Evolutionary conservation across 2,888 invertebrate genomes (phyloP), one percentile per base, ranked within the genome.

Genomic region (Platycheirus albimanus): DNA sequence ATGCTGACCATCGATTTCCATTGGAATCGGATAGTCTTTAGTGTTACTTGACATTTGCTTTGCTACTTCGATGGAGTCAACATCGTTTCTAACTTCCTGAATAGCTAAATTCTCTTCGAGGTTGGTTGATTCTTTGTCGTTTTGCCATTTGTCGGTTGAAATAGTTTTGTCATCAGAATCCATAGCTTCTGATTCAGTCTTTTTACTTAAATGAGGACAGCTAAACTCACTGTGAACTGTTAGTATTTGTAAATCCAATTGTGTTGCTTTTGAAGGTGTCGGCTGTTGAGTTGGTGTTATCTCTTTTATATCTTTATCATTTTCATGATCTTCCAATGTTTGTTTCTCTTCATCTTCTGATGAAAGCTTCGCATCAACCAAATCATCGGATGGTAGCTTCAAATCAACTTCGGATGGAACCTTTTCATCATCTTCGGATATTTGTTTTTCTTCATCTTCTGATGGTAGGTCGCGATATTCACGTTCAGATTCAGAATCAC

Each of bases 381-480:
- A n/a, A n/a, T n/a, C n/a, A n/a, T n/a, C n/a, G n/a, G n/a, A n/a
- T n/a, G n/a, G n/a, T n/a, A n/a, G n/a, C n/a, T n/a, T n/a, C n/a
- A n/a, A n/a, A n/a, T n/a, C n/a, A n/a, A n/a, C n/a, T n/a, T n/a
- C n/a, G n/a, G n/a, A n/a, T n/a, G n/a, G n/a, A n/a, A n/a, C n/a
- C n/a, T n/a, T n/a, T n/a, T n/a, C n/a, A n/a, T 41, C 6, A 3
- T 56, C 38, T 6, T 58, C 28, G 3, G 38, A 20, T 6, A 41
- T 19, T 19, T 11, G 20, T n/a, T 33, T 17, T 38, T 43, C 66
- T 11, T 71, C 70, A 8, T 72, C 61, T 8, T 77, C 71, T 11
- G 54, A 66, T 15, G 81, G 81, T n/a, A 81, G 15, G 0, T 81
- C 81, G 8, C 81, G 81, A 36, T 81, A 81, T 54, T 81, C 81